Evolutionary conservation across 2,797 vertebrate genomes (phyloP).

Genomic region (Myripristis jacobus): DNA sequence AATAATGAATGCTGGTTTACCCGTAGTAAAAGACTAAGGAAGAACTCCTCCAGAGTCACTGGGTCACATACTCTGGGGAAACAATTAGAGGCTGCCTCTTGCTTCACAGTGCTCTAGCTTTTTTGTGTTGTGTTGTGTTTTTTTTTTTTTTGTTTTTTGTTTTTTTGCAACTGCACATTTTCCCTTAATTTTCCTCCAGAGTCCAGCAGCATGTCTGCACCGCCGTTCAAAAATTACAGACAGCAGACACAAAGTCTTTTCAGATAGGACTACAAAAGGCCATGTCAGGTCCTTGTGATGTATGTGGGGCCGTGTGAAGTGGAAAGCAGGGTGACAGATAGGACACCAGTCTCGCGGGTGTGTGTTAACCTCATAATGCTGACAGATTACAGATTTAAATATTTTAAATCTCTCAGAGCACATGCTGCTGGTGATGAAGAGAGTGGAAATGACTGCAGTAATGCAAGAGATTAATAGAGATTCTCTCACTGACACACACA

Average conservation of each 20-base stretch:
- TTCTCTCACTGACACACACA: slow-evolving; percentile 41
- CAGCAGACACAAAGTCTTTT: slow-evolving; percentile 64
- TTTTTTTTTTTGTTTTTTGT: slow-evolving; percentile 17
- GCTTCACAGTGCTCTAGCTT: slow-evolving; percentile 58
- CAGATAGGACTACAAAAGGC: slow-evolving; percentile 73
- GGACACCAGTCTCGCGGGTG: slow-evolving; percentile 68
- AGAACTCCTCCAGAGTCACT: slow-evolving; percentile 75
- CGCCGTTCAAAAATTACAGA: slow-evolving; percentile 78
- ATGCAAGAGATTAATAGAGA: slow-evolving; percentile 81
- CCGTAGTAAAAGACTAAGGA: slow-evolving; percentile 71
- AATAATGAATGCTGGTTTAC: slow-evolving; percentile 79
- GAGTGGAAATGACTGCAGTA: slow-evolving; percentile 80
- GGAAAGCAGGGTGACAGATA: slow-evolving; percentile 75
- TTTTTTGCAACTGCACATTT: slow-evolving; percentile 46
- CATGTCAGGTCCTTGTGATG: slow-evolving; percentile 69
- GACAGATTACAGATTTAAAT: slow-evolving; percentile 86
- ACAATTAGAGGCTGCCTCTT: slow-evolving; percentile 79
- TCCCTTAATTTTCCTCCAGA: slow-evolving; percentile 74
- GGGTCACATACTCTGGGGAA: slow-evolving; percentile 78
- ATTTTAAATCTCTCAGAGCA: slow-evolving; percentile 83
- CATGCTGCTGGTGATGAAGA: slow-evolving; percentile 77
- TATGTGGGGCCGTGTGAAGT: slow-evolving; percentile 67
- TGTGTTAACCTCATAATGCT: slow-evolving; percentile 80
- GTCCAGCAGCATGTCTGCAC: slow-evolving; percentile 68
- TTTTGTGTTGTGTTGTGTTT: slow-evolving; percentile 14